Conservation (phyloP, 1,140 invertebrate species). For the Papilio dardanus region DNA sequence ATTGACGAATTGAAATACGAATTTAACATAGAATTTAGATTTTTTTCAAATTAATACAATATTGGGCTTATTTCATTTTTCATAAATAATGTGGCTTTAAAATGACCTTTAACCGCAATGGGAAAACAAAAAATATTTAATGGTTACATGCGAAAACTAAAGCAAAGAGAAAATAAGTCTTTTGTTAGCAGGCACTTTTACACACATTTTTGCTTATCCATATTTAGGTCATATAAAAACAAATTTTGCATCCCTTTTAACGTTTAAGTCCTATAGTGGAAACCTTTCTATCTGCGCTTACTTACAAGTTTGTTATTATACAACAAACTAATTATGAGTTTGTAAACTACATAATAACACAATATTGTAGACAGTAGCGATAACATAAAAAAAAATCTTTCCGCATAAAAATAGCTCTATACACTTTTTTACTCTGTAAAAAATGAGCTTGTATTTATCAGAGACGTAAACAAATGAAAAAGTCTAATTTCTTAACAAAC, state of each 20-base stretch:
- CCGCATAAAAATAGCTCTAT: neutral
- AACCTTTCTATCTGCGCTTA: neutral
- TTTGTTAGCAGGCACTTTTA: neutral
- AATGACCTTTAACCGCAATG: neutral
- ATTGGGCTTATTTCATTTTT: neutral
- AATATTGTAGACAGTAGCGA: neutral
- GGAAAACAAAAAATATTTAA: neutral
- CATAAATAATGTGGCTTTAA: neutral
- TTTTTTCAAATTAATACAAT: neutral
- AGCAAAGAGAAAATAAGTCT: constrained; percentile 10
- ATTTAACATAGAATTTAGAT: no score
- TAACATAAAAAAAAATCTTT: neutral
- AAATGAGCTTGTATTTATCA: constrained; percentile 20
- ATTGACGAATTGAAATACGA: no score
- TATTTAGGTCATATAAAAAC: neutral
- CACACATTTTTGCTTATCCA: neutral
- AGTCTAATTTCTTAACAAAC: constrained; percentile 29
- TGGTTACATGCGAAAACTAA: neutral
- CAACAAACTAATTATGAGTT: no score
- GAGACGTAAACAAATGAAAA: constrained; percentile 15
- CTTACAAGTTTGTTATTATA: neutral
- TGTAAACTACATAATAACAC: no score
- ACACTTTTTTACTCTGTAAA: neutral
- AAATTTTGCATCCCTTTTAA: neutral
- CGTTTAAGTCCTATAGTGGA: neutral